Conservation (phyloP, 2,113 vertebrate genomes). For the Cepphus grylle region DNA sequence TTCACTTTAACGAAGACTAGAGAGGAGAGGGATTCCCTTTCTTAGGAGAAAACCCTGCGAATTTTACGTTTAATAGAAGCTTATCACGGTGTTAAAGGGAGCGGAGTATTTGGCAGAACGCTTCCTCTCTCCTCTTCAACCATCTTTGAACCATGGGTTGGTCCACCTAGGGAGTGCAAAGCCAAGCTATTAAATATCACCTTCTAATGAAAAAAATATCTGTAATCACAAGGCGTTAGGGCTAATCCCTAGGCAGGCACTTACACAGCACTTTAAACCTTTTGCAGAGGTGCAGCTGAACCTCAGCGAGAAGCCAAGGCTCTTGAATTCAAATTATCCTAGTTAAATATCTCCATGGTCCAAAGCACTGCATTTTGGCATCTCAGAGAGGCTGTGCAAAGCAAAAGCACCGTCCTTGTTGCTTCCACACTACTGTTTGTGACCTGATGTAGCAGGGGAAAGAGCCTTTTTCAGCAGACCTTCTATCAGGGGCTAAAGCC, state of each 20-base stretch:
- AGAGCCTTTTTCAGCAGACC: background rate
- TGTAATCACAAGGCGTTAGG: background rate
- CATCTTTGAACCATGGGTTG: background rate
- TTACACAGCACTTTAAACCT: background rate
- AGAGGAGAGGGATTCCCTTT: background rate
- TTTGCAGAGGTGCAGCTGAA: background rate
- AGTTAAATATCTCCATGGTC: background rate
- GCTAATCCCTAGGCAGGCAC: background rate
- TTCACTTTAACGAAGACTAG: background rate
- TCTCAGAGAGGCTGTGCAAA: background rate
- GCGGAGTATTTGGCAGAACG: background rate
- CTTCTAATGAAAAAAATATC: background rate
- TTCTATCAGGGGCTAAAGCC: background rate
- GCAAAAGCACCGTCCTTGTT: background rate
- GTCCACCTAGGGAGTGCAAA: background rate
- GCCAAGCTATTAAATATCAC: background rate
- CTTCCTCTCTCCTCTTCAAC: background rate
- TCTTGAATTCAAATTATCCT: background rate
- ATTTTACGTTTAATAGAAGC: background rate
- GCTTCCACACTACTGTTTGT: background rate
- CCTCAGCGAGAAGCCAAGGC: background rate
- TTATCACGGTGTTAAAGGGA: background rate
- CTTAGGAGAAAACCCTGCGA: background rate
- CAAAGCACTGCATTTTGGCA: background rate
- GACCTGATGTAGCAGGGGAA: background rate